These are phyloP conservation scores for Zosterops lateralis DNA, from an alignment of 2,113 vertebrate genomes.

Conservation along the genomic window DNA sequence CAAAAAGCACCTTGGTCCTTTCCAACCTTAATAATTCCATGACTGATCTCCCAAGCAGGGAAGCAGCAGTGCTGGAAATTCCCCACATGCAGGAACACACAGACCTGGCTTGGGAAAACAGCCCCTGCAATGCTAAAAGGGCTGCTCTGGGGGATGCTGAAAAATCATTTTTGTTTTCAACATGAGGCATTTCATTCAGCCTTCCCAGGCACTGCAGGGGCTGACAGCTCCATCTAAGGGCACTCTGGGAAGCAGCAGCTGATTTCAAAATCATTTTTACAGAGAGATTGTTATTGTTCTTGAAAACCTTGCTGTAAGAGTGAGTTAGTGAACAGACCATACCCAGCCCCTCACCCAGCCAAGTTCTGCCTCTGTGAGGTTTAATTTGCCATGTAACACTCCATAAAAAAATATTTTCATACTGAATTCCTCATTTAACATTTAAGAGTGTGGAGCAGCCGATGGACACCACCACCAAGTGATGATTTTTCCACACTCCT, in stretches of 20 bases:
- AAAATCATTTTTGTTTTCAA: neutral
- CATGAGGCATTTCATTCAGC: neutral
- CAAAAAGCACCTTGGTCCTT: neutral
- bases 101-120: neutral
- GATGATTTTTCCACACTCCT: neutral
- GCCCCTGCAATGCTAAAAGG: neutral
- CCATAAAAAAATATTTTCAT: neutral
- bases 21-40: neutral
- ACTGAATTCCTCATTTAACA: neutral
- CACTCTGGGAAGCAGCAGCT: neutral
- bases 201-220: neutral
- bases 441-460: neutral
- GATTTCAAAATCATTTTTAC: neutral
- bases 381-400: neutral
- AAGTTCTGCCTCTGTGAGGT: neutral
- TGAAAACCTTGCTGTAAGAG: neutral
- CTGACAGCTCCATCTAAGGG: conserved; percentile 54
- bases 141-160: neutral
- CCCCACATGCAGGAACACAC: fast-evolving
- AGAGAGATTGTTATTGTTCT: neutral
- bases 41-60: neutral
- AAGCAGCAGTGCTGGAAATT: neutral
- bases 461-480: neutral
- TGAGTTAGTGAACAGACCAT: neutral
- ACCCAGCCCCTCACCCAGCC: neutral